Evolutionary conservation across 2,797 vertebrate species (phyloP).

Genomic region (Benthosema pterotum): DNA sequence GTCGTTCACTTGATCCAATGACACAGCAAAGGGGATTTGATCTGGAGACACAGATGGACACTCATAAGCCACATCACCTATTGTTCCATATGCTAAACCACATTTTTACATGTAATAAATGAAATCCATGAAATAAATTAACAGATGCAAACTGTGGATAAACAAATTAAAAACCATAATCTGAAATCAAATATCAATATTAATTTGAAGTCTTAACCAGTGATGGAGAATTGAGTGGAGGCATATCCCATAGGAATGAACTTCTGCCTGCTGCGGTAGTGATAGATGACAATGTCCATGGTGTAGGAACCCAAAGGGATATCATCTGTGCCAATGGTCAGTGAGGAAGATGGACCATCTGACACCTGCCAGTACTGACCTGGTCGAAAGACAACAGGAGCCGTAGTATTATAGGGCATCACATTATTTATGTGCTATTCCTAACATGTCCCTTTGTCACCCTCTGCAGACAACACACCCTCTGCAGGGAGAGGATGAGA

Average conservation of each 20-base stretch:
- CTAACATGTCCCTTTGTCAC: too few species aligned
- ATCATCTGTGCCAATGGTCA: slow-evolving; percentile 84
- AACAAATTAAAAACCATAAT: neutral
- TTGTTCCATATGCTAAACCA: too few species aligned
- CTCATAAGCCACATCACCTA: neutral
- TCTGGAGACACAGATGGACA: slow-evolving; percentile 73
- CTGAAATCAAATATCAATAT: neutral
- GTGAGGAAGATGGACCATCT: slow-evolving; percentile 83
- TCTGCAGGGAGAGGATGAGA: too few species aligned
- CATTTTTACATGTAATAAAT: too few species aligned
- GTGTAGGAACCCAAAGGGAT: slow-evolving; percentile 86
- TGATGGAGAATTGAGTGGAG: slow-evolving; percentile 88
- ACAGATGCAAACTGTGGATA: too few species aligned
- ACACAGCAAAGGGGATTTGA: slow-evolving; percentile 90
- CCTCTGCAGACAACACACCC: too few species aligned
- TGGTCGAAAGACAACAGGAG: slow-evolving; percentile 56
- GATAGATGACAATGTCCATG: slow-evolving; percentile 93
- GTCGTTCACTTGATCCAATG: slow-evolving; percentile 84
- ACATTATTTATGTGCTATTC: too few species aligned
- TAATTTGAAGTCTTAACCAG: slow-evolving; percentile 73
- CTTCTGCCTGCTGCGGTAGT: slow-evolving; percentile 87
- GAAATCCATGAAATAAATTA: too few species aligned
- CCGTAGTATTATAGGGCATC: too few species aligned
- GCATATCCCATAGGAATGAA: slow-evolving; percentile 89
- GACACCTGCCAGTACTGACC: slow-evolving; percentile 93